Evolutionary conservation across 1,140 invertebrate species (phyloP).

Genomic region (Archivesica marissinica): DNA sequence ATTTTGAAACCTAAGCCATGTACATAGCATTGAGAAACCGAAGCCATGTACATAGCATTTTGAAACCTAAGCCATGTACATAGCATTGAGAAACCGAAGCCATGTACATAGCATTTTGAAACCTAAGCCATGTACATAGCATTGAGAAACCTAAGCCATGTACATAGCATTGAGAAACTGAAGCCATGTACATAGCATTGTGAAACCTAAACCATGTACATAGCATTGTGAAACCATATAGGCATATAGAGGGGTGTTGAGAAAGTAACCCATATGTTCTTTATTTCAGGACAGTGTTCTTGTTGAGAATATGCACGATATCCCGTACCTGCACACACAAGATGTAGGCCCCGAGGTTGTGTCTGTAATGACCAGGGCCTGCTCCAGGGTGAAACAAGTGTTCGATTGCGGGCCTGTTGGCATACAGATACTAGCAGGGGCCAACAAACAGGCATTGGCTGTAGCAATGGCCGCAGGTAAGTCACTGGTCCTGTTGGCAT

Average conservation of each 20-base stretch:
- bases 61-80: too few species aligned
- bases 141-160: too few species aligned
- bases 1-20: too few species aligned
- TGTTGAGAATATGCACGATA: conserved; percentile 94
- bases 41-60: too few species aligned
- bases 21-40: too few species aligned
- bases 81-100: too few species aligned
- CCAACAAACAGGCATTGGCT: conserved; percentile 92
- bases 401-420: conserved; percentile 81
- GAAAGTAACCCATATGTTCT: background rate
- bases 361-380: conserved; percentile 88
- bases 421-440: conserved; percentile 92
- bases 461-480: conserved; percentile 97
- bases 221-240: background rate
- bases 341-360: conserved; percentile 89
- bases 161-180: too few species aligned
- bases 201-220: too few species aligned
- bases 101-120: too few species aligned
- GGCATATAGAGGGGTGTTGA: background rate
- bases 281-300: conserved; percentile 89
- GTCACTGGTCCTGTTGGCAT: background rate
- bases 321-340: conserved; percentile 89
- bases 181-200: too few species aligned
- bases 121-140: too few species aligned
- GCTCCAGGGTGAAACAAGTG: conserved; percentile 73